phyloP scores from a whole-genome alignment of 1,140 invertebrate species.

The Rhyzopertha dominica region DNA sequence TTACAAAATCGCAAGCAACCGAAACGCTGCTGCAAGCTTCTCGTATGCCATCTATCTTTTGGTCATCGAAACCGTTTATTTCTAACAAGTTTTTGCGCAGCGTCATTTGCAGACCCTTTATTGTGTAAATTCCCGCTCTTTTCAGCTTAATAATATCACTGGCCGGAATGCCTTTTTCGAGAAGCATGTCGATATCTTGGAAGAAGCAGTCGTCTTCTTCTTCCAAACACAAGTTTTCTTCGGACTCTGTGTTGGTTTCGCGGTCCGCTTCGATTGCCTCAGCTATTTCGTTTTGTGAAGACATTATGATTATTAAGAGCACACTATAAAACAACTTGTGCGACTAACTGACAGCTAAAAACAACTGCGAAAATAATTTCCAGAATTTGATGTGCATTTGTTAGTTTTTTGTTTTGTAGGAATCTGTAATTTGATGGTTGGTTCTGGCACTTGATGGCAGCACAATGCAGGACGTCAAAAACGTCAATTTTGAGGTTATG shows the following conservation, averaged over 20 bases:
- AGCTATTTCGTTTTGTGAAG: too few relatives aligned
- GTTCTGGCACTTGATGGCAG: too few relatives aligned
- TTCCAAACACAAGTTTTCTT: slow-evolving; percentile 19
- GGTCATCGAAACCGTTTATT: slow-evolving; percentile 75
- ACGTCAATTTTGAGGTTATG: too few relatives aligned
- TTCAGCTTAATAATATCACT: slow-evolving; percentile 76
- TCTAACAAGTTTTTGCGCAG: slow-evolving; percentile 67
- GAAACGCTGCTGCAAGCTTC: slow-evolving; percentile 63
- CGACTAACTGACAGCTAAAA: too few relatives aligned
- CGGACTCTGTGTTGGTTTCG: slow-evolving; percentile 8
- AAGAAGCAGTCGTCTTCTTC: slow-evolving; percentile 53
- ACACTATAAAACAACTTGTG: too few relatives aligned
- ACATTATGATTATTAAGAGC: too few relatives aligned
- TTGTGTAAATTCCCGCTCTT: slow-evolving; percentile 70
- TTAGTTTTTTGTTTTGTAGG: too few relatives aligned
- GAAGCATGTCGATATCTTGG: slow-evolving; percentile 53
- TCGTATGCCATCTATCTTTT: slow-evolving; percentile 80
- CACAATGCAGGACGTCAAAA: too few relatives aligned
- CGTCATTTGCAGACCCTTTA: slow-evolving; percentile 77
- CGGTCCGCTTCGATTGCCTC: slow-evolving; percentile 9
- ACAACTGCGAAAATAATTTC: too few relatives aligned
- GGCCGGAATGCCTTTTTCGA: slow-evolving; percentile 51
- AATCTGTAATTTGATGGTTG: too few relatives aligned
- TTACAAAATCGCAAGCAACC: slow-evolving; percentile 59
- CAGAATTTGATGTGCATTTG: too few relatives aligned